phyloP scores from a whole-genome alignment of 2,888 invertebrate genomes.

The Caprella mutica region DNA sequence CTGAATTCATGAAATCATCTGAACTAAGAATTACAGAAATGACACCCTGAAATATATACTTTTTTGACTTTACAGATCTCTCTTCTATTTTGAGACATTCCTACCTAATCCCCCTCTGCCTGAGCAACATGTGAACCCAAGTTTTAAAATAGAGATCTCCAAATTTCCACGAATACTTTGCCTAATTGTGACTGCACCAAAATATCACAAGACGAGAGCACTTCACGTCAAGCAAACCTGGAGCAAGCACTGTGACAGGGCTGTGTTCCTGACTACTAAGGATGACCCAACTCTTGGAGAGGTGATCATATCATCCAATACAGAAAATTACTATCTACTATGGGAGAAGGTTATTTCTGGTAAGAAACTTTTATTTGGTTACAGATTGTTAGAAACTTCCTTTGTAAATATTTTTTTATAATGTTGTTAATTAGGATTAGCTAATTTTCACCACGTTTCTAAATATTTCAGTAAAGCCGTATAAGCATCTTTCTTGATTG shows the following conservation, averaged over 20 bases:
- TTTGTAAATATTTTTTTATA: no score
- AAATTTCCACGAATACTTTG: constrained; percentile 23
- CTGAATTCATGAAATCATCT: no score
- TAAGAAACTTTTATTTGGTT: no score
- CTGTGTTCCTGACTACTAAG: constrained; percentile 23
- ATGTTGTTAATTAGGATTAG: no score
- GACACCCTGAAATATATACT: no score
- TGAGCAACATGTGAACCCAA: background rate
- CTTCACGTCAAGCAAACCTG: constrained; percentile 27
- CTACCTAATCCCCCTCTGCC: constrained; percentile 9
- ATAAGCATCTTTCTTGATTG: no score
- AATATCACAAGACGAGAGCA: constrained; percentile 24
- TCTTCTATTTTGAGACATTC: constrained; percentile 13
- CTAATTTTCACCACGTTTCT: no score
- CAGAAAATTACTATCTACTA: constrained; percentile 19
- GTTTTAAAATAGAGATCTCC: background rate
- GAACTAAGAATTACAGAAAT: no score
- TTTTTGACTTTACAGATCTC: background rate
- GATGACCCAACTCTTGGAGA: constrained; percentile 11
- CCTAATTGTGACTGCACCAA: constrained; percentile 24
- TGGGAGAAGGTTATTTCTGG: constrained; percentile 30
- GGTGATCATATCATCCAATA: constrained; percentile 15
- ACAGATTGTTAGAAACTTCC: no score
- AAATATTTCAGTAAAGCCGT: no score
- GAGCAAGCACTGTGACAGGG: constrained; percentile 22